phyloP scores from a whole-genome alignment of 2,113 vertebrate species.

The Erythrocercus mccallii region DNA sequence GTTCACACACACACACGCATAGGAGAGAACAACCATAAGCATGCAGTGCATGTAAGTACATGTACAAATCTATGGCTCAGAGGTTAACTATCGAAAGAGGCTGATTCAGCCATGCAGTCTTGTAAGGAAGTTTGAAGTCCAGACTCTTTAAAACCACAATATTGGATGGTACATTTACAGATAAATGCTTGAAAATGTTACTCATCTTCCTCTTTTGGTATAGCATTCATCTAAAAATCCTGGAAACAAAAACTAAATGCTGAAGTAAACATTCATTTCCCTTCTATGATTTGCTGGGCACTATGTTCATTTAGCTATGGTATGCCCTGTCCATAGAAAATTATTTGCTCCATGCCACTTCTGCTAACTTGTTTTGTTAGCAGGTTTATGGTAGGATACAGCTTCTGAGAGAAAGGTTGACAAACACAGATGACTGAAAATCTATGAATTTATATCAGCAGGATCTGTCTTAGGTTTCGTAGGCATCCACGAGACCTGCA shows the following conservation, averaged over 20 bases:
- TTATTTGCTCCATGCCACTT: background rate
- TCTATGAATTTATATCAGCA: background rate
- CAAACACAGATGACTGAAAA: background rate
- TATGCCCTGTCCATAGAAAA: background rate
- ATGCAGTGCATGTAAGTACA: accelerated
- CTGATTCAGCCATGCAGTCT: background rate
- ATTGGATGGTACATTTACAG: background rate
- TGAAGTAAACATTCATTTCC: background rate
- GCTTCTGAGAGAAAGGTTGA: background rate
- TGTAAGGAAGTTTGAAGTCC: background rate
- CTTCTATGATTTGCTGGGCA: background rate
- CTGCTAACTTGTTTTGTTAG: background rate
- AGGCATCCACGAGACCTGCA: background rate
- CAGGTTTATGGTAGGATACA: background rate
- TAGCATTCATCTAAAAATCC: background rate
- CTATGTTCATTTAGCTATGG: background rate
- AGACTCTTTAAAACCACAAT: background rate
- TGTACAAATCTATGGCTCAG: background rate
- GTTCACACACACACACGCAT: background rate
- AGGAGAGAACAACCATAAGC: background rate
- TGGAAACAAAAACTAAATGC: background rate
- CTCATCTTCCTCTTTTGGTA: background rate
- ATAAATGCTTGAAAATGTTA: background rate
- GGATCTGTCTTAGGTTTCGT: background rate
- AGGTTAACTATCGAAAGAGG: background rate